phyloP scores from a whole-genome alignment of 2,113 vertebrate species.

The Apaloderma vittatum region DNA sequence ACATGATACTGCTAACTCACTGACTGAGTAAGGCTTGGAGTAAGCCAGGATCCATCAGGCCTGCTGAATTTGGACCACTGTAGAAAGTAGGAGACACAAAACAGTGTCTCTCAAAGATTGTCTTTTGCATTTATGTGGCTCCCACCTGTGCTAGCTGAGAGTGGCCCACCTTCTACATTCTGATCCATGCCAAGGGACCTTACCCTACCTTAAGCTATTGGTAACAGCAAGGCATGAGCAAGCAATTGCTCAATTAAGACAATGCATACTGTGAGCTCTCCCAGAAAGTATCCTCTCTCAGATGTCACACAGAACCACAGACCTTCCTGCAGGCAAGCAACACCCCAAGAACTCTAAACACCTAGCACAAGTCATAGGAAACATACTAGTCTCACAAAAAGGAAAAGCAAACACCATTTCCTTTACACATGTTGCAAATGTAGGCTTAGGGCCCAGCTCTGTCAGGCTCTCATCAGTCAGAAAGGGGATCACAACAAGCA shows the following conservation, averaged over 20 bases:
- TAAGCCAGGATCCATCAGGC: background rate
- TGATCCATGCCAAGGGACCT: background rate
- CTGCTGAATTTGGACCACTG: background rate
- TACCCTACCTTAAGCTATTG: background rate
- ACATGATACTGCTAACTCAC: background rate
- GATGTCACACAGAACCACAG: background rate
- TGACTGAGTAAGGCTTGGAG: background rate
- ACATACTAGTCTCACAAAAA: background rate
- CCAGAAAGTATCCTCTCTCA: background rate
- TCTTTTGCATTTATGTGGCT: background rate
- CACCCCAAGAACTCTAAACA: background rate
- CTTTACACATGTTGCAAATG: background rate
- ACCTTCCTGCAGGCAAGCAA: background rate
- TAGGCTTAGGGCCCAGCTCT: background rate
- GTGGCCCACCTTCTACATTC: background rate
- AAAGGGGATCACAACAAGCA: background rate
- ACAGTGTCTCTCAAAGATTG: background rate
- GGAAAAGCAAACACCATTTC: background rate
- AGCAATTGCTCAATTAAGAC: background rate
- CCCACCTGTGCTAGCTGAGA: background rate
- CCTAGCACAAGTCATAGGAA: background rate
- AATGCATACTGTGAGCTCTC: background rate
- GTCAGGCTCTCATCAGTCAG: background rate
- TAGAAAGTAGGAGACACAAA: background rate
- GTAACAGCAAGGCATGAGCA: background rate